Conservation (phyloP, 2,797 vertebrate species). For the Tamandua tetradactyla region DNA sequence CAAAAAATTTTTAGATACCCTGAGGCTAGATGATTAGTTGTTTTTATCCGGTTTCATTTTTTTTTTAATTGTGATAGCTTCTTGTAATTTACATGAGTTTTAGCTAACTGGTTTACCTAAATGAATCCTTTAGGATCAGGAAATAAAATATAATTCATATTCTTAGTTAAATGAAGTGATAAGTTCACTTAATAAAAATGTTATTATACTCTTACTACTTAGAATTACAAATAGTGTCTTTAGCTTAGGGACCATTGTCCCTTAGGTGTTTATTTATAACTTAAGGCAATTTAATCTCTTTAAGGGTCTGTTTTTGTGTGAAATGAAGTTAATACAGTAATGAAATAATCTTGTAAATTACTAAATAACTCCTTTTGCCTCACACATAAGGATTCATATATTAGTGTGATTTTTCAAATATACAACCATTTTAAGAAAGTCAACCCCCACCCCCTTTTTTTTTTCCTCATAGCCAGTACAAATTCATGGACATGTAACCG, state of each 20-base stretch:
- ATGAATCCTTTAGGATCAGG: not conserved
- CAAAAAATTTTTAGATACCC: conserved; percentile 15
- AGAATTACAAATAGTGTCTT: not conserved
- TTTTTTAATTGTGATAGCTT: not conserved
- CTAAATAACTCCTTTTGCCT: not conserved
- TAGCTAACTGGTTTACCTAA: conserved; percentile 11
- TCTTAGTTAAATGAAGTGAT: conserved; percentile 25
- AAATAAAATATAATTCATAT: conserved; percentile 41
- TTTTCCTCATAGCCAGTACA: not conserved
- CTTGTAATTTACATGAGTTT: conserved; percentile 25
- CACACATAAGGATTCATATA: not conserved
- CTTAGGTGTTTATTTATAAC: not conserved
- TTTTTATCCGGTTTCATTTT: not conserved
- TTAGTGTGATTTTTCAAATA: conserved; percentile 1
- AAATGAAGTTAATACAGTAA: not conserved
- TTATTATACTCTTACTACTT: not conserved
- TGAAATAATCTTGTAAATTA: conserved; percentile 2
- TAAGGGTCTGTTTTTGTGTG: conserved; percentile 3
- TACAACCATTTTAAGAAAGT: not conserved
- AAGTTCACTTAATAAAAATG: conserved; percentile 28
- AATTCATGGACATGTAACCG: not conserved
- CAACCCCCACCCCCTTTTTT: not conserved
- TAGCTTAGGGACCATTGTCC: not conserved
- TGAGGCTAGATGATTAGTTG: not conserved
- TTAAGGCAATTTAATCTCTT: not conserved